A percentile compares a stretch with the other conserved stretches of the same genome.
phyloP scores from a whole-genome alignment of 2,888 invertebrate genomes.

The Polymixis lichenea region DNA sequence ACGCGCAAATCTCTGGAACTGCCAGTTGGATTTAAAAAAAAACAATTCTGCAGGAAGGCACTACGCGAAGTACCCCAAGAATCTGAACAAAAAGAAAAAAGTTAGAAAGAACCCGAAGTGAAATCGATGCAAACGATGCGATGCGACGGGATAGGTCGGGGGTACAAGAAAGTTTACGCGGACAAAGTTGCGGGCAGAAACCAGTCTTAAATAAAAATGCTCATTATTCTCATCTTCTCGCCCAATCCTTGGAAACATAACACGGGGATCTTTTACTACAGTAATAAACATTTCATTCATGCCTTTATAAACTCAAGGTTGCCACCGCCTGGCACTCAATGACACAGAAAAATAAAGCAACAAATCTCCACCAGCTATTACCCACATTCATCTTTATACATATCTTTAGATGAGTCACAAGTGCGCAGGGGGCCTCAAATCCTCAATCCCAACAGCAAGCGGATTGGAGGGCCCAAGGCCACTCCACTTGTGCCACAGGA shows the following conservation, averaged over 20 bases:
- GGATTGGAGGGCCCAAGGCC: constrained; percentile 53
- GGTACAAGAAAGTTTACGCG: too few relatives aligned
- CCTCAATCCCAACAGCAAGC: constrained; percentile 31
- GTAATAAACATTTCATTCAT: not conserved
- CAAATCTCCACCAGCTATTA: constrained; percentile 21
- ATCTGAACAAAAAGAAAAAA: too few relatives aligned
- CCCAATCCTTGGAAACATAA: not conserved
- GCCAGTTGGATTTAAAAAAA: too few relatives aligned
- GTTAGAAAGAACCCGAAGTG: too few relatives aligned
- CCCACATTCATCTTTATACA: constrained; percentile 31
- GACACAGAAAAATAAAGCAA: constrained; percentile 46
- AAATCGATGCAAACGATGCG: too few relatives aligned
- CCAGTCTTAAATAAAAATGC: not conserved
- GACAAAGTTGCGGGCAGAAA: too few relatives aligned
- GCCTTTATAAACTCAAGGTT: constrained; percentile 16
- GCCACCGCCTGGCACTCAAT: constrained; percentile 12
- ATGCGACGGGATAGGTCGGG: too few relatives aligned
- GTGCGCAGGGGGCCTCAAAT: constrained; percentile 50
- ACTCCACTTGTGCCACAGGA: constrained; percentile 53
- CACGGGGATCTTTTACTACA: not conserved
- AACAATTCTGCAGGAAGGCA: too few relatives aligned
- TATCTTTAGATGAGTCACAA: constrained; percentile 36
- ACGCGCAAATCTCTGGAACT: too few relatives aligned
- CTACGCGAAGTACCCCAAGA: too few relatives aligned
- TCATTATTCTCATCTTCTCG: not conserved